phyloP scores from a whole-genome alignment of 1,140 invertebrate species.

The Octopus sinensis region DNA sequence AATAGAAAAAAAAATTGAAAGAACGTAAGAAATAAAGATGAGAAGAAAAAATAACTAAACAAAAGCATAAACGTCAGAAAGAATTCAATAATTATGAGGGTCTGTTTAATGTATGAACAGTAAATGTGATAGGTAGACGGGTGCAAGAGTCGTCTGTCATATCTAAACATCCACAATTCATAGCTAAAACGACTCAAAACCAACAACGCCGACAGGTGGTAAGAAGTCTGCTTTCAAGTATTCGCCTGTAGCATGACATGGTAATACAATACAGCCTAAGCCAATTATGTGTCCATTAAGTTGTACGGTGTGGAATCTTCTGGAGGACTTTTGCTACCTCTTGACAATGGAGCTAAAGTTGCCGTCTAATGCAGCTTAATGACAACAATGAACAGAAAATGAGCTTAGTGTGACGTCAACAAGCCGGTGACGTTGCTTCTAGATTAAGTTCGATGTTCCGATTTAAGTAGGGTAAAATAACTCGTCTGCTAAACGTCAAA shows the following conservation, averaged over 20 bases:
- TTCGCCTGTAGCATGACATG: background rate
- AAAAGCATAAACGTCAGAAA: too few relatives aligned
- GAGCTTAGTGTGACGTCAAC: constrained; percentile 7
- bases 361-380: background rate
- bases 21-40: too few relatives aligned
- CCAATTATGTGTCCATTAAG: constrained; percentile 1
- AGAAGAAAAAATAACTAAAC: too few relatives aligned
- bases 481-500: background rate
- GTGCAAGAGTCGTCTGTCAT: too few relatives aligned
- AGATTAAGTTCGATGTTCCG: constrained; percentile 9
- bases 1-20: too few relatives aligned
- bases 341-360: background rate
- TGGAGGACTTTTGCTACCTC: background rate
- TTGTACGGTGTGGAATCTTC: background rate
- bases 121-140: too few relatives aligned
- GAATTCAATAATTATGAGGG: too few relatives aligned
- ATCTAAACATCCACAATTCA: background rate
- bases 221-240: background rate
- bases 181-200: background rate
- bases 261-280: constrained; percentile 5
- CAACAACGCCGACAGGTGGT: constrained; percentile 4
- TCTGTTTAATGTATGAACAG: too few relatives aligned
- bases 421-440: background rate
- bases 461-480: constrained; percentile 10
- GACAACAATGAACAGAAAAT: background rate